Percentiles rank a stretch among this genome's conserved stretches.
Conservation (phyloP, 2,888 invertebrate genomes). For the Oegoconia quadripuncta region DNA sequence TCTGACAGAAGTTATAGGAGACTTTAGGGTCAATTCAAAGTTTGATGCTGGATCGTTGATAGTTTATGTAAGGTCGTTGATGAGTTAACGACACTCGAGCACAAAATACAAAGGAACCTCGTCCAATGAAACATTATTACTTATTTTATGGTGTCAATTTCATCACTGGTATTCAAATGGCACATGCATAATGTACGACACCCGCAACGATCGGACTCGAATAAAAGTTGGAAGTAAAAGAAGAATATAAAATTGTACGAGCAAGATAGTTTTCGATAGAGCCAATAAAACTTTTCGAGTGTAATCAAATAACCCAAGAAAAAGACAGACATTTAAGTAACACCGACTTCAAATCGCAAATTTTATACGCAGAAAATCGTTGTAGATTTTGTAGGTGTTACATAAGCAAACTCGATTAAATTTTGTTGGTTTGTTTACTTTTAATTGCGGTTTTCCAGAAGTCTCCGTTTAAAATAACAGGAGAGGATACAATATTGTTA, state of each 20-base stretch:
- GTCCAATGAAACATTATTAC: constrained; percentile 16
- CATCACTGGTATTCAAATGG: constrained; percentile 15
- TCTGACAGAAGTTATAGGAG: too few relatives aligned
- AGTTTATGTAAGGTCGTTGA: not conserved
- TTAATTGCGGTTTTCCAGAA: constrained; percentile 5
- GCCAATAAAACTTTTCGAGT: not conserved
- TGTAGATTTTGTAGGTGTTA: too few relatives aligned
- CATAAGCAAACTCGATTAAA: too few relatives aligned
- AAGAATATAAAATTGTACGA: not conserved
- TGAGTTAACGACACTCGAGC: constrained; percentile 5
- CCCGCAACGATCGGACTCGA: not conserved
- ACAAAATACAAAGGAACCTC: constrained; percentile 16
- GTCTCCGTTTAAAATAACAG: constrained; percentile 12
- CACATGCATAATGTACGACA: not conserved
- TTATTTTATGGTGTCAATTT: constrained; percentile 16
- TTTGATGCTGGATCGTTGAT: too few relatives aligned
- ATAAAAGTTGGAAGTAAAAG: not conserved
- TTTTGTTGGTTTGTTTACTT: too few relatives aligned
- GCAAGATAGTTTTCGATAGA: not conserved
- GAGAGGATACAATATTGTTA: constrained; percentile 41
- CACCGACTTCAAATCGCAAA: not conserved
- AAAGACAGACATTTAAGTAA: not conserved
- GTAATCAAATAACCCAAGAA: not conserved
- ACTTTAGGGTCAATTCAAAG: too few relatives aligned
- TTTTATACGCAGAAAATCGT: too few relatives aligned